Base-by-base conservation (phyloP, 2,797 vertebrate species). In the Enoplosus armatus region DNA sequence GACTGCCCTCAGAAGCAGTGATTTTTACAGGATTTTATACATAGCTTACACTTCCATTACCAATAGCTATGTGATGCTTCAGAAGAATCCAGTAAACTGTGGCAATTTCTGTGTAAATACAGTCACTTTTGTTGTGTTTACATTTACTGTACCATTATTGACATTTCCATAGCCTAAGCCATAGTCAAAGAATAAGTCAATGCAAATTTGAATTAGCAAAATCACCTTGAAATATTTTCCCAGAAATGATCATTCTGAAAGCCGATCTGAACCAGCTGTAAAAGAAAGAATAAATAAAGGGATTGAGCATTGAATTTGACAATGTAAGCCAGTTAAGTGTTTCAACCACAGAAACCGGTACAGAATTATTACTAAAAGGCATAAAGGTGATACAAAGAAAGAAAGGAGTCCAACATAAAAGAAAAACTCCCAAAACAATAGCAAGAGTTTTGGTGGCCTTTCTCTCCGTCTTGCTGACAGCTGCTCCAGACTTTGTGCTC, bases 361-460 rank as follows among this genome's bases (percentile, higher is more conserved):
- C 15, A 2, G 24, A 0, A 6, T 31, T 31, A 9, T 39, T 24
- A 4, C 4, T 56, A 2, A 83, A 62, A 12, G 60, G 66, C 16
- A 39, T 3, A 61, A 70, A 80, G 2, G 50, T 63, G 0, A 82
- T 16, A 8, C 27, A 88, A 18, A 88, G 5, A 35, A 88, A 84
- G 14, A 59, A 86, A 26, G 88, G 89, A 51, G 56, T 41, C 85
- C 75, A 89, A 35, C 85, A 87, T 2, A 85, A 2, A 0, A 89
- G 48, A 56, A 90, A 89, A 1, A 82, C 75, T 31, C 87, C 89
- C 27, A 90, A 7, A 24, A 88, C 81, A 3, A 73, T 82, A 4
- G 77, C 82, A 64, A 87, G 56, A 20, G 84, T 89, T 73, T 81
- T 87, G 12, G 79, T 85, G 22, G 96, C 96, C 91, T 97, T 98